These are phyloP conservation scores for Salvator merianae DNA, from an alignment of 2,113 vertebrate genomes.

Conservation along the genomic window DNA sequence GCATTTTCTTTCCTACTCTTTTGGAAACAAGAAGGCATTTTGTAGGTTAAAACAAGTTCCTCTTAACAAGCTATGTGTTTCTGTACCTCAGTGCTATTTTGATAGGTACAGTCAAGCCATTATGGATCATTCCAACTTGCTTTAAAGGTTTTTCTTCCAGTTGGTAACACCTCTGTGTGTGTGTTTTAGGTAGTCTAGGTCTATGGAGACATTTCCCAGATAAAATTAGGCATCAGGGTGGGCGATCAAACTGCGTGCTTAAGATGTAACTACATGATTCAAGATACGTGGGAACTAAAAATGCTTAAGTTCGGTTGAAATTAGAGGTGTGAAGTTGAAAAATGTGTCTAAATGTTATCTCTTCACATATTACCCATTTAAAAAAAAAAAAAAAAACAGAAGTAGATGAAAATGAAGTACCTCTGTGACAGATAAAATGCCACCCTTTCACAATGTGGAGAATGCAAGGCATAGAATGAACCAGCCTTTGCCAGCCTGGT, in stretches of 20 bases:
- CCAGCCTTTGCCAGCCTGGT: background rate
- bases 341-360: background rate
- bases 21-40: background rate
- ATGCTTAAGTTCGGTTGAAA: background rate
- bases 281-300: background rate
- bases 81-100: background rate
- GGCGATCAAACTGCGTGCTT: background rate
- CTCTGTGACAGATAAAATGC: background rate
- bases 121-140: background rate
- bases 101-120: background rate
- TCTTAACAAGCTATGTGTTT: background rate
- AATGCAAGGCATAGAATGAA: background rate
- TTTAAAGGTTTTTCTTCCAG: background rate
- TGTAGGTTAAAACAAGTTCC: background rate
- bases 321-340: background rate
- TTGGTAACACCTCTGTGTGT: background rate
- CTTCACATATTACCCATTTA: too few relatives aligned
- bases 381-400: too few relatives aligned
- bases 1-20: background rate
- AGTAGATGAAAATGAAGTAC: background rate
- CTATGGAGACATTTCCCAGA: background rate
- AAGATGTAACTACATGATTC: background rate
- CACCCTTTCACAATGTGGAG: background rate
- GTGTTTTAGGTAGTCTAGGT: background rate
- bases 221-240: background rate